Percentiles rank a stretch among this genome's conserved stretches.
phyloP scores from a whole-genome alignment of 1,140 invertebrate genomes.

The Macrobrachium nipponense region DNA sequence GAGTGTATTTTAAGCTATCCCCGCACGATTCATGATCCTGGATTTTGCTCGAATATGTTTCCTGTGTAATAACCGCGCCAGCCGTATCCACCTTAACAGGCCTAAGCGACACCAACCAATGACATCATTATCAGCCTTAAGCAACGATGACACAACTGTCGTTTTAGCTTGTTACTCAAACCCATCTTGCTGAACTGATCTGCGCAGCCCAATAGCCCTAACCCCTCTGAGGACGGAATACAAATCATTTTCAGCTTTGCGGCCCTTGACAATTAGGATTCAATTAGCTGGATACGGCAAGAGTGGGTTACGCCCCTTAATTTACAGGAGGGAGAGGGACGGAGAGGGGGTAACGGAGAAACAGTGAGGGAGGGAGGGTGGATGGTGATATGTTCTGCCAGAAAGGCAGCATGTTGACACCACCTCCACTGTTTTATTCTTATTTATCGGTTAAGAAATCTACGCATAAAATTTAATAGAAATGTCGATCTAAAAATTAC shows the following conservation, averaged over 20 bases:
- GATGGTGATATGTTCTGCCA: slow-evolving; percentile 34
- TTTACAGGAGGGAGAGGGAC: slow-evolving; percentile 29
- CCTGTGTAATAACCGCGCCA: slow-evolving; percentile 42
- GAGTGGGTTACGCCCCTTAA: slow-evolving; percentile 40
- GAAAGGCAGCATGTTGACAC: slow-evolving; percentile 39
- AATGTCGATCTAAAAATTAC: not conserved
- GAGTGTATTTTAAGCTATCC: slow-evolving; percentile 38
- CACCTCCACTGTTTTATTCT: slow-evolving; percentile 17
- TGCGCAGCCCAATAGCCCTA: slow-evolving; percentile 13
- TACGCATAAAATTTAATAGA: not conserved
- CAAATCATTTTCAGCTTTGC: slow-evolving; percentile 49
- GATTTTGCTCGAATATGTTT: slow-evolving; percentile 46
- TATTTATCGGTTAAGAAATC: slow-evolving; percentile 21
- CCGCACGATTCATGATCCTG: slow-evolving; percentile 37
- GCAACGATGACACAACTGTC: slow-evolving; percentile 42
- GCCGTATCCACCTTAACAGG: not conserved
- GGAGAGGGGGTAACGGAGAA: not conserved
- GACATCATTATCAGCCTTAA: slow-evolving; percentile 49
- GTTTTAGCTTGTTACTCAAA: slow-evolving; percentile 47
- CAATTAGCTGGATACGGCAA: slow-evolving; percentile 33
- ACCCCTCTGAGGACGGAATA: slow-evolving; percentile 33
- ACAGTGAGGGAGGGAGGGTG: not conserved
- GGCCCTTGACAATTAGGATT: slow-evolving; percentile 44
- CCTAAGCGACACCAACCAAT: slow-evolving; percentile 14
- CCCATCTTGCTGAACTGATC: slow-evolving; percentile 42